Percentiles rank a stretch among this genome's conserved stretches.
Conservation (phyloP, 2,888 invertebrate genomes). For the Zelleria hepariella region DNA sequence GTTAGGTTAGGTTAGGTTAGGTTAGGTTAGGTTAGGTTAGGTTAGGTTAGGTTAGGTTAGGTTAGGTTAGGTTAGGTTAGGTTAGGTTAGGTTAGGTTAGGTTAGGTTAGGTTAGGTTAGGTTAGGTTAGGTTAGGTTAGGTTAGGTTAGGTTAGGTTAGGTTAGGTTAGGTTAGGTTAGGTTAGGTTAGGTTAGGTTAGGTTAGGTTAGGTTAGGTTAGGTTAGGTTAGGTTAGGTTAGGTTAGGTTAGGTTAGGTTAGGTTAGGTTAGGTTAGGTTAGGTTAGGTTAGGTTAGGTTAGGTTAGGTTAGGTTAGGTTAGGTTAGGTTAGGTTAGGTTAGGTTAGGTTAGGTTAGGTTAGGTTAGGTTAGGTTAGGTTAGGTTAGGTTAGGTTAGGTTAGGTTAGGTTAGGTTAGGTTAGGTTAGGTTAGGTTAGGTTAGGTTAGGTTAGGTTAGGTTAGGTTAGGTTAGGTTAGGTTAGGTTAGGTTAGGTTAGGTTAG, state of each 20-base stretch:
- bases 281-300: conserved; percentile 9
- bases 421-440: too few relatives aligned
- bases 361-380: conserved; percentile 11
- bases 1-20: conserved; percentile 12
- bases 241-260: conserved; percentile 10
- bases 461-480: too few relatives aligned
- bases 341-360: conserved; percentile 11
- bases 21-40: conserved; percentile 10
- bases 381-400: conserved; percentile 11
- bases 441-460: too few relatives aligned
- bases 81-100: conserved; percentile 11
- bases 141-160: conserved; percentile 12
- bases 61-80: conserved; percentile 11
- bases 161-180: conserved; percentile 12
- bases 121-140: conserved; percentile 11
- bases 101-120: conserved; percentile 11
- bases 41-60: conserved; percentile 10
- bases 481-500: too few relatives aligned
- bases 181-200: conserved; percentile 8
- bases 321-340: conserved; percentile 11
- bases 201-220: conserved; percentile 10
- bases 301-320: conserved; percentile 9
- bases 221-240: conserved; percentile 11
- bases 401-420: conserved; percentile 11
- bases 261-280: conserved; percentile 10